A percentile compares a stretch with the other conserved stretches of the same genome.
phyloP scores from a whole-genome alignment of 2,113 vertebrate genomes.

The Labeo catla region DNA sequence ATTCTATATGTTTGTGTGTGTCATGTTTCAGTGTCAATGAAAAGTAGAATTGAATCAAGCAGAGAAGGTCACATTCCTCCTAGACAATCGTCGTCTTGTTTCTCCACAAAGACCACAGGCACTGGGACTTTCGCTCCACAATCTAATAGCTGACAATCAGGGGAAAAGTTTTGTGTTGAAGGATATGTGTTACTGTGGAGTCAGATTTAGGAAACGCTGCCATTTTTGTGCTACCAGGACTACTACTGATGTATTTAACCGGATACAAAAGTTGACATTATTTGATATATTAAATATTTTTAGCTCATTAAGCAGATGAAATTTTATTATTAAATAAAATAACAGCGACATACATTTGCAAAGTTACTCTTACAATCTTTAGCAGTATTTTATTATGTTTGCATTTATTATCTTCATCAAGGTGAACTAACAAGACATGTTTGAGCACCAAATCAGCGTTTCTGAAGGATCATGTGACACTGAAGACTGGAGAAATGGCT shows the following conservation, averaged over 20 bases:
- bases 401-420: neutral
- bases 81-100: constrained; percentile 49
- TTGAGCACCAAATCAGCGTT: neutral
- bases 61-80: constrained; percentile 46
- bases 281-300: neutral
- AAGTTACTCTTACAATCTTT: neutral
- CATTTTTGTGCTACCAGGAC: neutral
- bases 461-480: neutral
- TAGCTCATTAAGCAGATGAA: neutral
- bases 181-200: constrained; percentile 9
- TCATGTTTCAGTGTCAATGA: constrained; percentile 3
- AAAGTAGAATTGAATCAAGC: constrained; percentile 13
- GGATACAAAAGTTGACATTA: neutral
- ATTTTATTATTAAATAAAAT: neutral
- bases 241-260: neutral
- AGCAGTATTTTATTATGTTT: neutral
- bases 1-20: constrained; percentile 19
- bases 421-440: neutral
- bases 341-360: too few species aligned
- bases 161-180: constrained; percentile 26
- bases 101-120: constrained; percentile 26
- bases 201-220: neutral
- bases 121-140: constrained; percentile 32
- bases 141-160: constrained; percentile 5
- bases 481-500: neutral